Evolutionary conservation across 2,888 invertebrate species (phyloP), one percentile per base, ranked within the genome.

Genomic region (Drosophila eohydei): DNA sequence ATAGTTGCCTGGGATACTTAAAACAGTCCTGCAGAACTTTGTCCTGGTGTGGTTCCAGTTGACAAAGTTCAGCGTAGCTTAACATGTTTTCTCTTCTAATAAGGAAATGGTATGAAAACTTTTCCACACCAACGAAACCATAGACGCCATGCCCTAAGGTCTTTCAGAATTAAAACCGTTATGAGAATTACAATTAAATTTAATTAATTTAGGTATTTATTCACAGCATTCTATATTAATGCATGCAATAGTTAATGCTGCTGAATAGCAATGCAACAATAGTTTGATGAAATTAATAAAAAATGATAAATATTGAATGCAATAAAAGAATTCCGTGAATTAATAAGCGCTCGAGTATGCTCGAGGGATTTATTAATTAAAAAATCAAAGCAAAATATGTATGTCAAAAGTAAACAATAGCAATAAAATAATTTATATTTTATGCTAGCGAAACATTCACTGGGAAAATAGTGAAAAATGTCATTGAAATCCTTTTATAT

Each of bases 11-110:
- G 2, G 9, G 44, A 55, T 36, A 51, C 61, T 65, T 63, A 46
- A 71, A 60, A 36, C 26, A 34, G 44, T 43, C 54, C 28, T 30
- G 30, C 44, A 38, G 38, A 73, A 77, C 66, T 71, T 80, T 50
- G 46, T 54, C 60, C 61, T 65, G 55, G 14, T 44, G 30, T 6
- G 51, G 21, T 43, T 64, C 41, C 60, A 46, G 44, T 16, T 60
- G 32, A 16, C 30, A 52, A 40, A 38, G 52, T 46, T 41, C 48
- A 48, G 65, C 36, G 46, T 44, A 51, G 52, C 51, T 69, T 67
- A 55, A 44, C 56, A 51, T 54, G 65, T 76, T 86, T 80, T 88
- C 77, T 55, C 76, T 58, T 72, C 52, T 63, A 88, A 86, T 76
- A 63, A 69, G 48, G 30, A 76, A 88, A 65, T 41, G 43, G 54